Conservation (phyloP, 2,888 invertebrate genomes). For the Muscina levida region DNA sequence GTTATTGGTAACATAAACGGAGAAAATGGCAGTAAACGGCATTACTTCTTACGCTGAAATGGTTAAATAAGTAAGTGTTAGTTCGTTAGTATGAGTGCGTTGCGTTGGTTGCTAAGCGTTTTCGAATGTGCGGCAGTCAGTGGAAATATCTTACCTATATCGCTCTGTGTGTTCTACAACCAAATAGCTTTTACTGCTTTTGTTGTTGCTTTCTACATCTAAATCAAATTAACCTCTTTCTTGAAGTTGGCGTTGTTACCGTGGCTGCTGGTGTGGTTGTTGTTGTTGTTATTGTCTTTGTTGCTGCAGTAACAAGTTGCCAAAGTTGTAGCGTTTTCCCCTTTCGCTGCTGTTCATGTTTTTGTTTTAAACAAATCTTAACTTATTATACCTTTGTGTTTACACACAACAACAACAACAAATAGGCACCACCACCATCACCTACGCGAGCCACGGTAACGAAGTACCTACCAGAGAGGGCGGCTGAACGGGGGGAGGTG, state of each 20-base stretch:
- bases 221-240: constrained; percentile 68
- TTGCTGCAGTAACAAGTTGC: constrained; percentile 44
- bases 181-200: constrained; percentile 3
- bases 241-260: constrained; percentile 38
- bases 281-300: neutral
- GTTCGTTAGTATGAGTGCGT: neutral
- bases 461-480: no score
- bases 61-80: constrained; percentile 38
- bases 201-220: constrained; percentile 65
- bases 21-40: neutral
- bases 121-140: no score
- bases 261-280: constrained; percentile 39
- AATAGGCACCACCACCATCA: neutral
- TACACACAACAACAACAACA: constrained; percentile 24
- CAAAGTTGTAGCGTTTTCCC: constrained; percentile 37
- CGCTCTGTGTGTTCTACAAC: neutral
- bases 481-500: no score
- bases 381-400: constrained; percentile 47
- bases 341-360: constrained; percentile 29
- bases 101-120: no score
- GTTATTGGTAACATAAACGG: constrained; percentile 8
- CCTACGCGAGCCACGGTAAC: no score
- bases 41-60: constrained; percentile 18
- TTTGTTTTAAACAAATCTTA: constrained; percentile 40
- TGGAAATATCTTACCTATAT: no score